These are phyloP conservation scores for Scaptodrosophila latifasciaeformis DNA, from an alignment of 2,888 invertebrate genomes.

Conservation along the genomic window DNA sequence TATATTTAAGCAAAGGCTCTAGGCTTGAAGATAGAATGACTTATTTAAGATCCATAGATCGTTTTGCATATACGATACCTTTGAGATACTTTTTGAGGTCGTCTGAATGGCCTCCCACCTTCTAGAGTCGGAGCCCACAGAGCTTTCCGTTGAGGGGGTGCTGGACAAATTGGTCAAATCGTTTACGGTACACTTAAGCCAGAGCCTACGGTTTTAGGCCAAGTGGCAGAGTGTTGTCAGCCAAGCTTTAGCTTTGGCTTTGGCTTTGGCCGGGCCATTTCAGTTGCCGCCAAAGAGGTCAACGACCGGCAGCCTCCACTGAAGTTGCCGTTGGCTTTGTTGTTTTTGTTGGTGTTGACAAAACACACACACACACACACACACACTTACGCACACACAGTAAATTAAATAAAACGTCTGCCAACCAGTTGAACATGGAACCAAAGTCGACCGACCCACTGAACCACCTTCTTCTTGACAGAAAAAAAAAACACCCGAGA, in stretches of 20 bases:
- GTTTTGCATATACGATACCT: no score
- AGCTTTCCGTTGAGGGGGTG: not conserved
- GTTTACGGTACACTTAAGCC: slow-evolving; percentile 37
- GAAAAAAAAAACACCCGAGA: slow-evolving; percentile 7
- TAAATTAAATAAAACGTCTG: no score
- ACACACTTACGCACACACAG: not conserved
- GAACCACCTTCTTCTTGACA: slow-evolving; percentile 61
- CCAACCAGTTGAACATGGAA: slow-evolving; percentile 50
- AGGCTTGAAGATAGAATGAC: no score
- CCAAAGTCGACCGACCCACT: slow-evolving; percentile 48
- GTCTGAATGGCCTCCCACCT: no score
- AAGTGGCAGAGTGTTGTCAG: slow-evolving; percentile 16
- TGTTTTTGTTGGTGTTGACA: not conserved
- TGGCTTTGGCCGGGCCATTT: not conserved
- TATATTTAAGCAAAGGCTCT: no score
- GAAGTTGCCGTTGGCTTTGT: not conserved
- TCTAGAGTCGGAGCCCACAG: no score
- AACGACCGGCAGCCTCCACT: slow-evolving; percentile 44
- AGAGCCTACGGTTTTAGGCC: slow-evolving; percentile 59
- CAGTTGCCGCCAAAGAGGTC: slow-evolving; percentile 40
- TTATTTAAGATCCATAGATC: no score
- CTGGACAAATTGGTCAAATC: slow-evolving; percentile 9
- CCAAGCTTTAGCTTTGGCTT: no score
- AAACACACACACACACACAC: slow-evolving; percentile 8
- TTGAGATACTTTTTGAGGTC: no score